A percentile compares a stretch with the other conserved stretches of the same genome.
These are phyloP conservation scores for Noctua janthina DNA, from an alignment of 2,888 invertebrate genomes.

Conservation along the genomic window DNA sequence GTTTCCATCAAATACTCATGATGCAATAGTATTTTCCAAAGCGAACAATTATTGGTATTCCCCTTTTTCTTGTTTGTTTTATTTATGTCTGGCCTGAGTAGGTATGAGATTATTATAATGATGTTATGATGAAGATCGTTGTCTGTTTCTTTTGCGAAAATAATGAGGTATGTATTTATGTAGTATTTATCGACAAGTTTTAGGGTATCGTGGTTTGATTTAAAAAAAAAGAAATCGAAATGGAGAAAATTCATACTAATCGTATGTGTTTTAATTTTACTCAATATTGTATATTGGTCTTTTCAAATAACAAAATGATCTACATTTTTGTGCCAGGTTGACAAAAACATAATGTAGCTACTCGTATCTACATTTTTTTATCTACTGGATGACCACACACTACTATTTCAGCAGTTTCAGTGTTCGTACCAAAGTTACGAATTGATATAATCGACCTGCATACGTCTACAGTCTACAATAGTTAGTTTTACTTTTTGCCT, in stretches of 20 bases:
- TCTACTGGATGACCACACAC: not conserved
- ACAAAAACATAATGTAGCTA: not conserved
- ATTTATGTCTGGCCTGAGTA: conserved; percentile 30
- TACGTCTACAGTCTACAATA: not conserved
- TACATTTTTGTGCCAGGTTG: not conserved
- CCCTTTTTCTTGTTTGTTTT: conserved; percentile 29
- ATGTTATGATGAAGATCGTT: conserved; percentile 10
- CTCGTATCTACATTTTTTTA: not conserved
- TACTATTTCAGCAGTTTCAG: not conserved
- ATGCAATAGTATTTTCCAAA: conserved; percentile 41
- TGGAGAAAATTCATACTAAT: not conserved
- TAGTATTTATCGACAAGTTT: not conserved
- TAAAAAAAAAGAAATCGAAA: not conserved
- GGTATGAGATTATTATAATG: conserved; percentile 27
- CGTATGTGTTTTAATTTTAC: not conserved
- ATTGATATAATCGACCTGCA: not conserved
- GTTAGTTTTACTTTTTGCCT: not conserved
- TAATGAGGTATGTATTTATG: not conserved
- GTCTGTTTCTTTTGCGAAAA: not conserved
- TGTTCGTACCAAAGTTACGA: not conserved
- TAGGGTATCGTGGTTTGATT: not conserved
- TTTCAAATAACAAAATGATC: not conserved
- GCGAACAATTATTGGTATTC: conserved; percentile 16
- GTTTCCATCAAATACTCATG: conserved; percentile 8
- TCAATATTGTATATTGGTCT: not conserved